Base-by-base conservation (phyloP, 2,113 vertebrate species). In the Nycticorax nycticorax region DNA sequence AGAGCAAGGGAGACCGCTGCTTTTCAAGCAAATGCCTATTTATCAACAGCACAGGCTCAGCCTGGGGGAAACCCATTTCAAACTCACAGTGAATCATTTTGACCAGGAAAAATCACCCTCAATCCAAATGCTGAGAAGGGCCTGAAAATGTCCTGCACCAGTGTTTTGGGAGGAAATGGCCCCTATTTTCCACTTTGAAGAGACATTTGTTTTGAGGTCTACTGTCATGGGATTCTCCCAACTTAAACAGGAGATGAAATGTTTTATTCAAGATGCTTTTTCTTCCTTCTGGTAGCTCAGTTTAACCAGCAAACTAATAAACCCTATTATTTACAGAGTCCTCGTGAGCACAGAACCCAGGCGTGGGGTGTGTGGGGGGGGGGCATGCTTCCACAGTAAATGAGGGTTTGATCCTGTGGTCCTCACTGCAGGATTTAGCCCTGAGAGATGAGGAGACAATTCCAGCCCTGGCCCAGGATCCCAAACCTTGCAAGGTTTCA, bases 181-280 rank as follows among this genome's bases (percentile, higher is more conserved):
- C 72, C 64, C 52, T 52, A 3, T 92, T 91, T 91, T 87, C 64
- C 39, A 78, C 56, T 85, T 82, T 64, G 60, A 93, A 85, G 48
- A 79, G 87, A 82, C 27, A 20, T 85, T 89, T 93, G 27, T 85
- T 94, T 94, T 82, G 71, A 94, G 92, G 68, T 93, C 50, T 83
- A n/a, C 74, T 66, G 24, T 82, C 77, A 52, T 28, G 66, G 85
- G 74, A 89, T 77, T 83, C 66, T 89, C 18, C 4, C 69, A 63
- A 92, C 87, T 88, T 88, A 76, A 97, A 69, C 39, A 88, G 53
- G 57, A 96, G 72, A 80, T 35, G 17, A 92, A 83, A 95, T 96
- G 63, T 92, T 96, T 94, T 87, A 90, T 95, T 95, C 57, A 88
- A 80, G 88, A 79, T 92, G 66, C 39, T 85, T 95, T 94, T 85